These are phyloP conservation scores for Holocentrus rufus DNA, from an alignment of 2,797 vertebrate species.

Conservation along the genomic window DNA sequence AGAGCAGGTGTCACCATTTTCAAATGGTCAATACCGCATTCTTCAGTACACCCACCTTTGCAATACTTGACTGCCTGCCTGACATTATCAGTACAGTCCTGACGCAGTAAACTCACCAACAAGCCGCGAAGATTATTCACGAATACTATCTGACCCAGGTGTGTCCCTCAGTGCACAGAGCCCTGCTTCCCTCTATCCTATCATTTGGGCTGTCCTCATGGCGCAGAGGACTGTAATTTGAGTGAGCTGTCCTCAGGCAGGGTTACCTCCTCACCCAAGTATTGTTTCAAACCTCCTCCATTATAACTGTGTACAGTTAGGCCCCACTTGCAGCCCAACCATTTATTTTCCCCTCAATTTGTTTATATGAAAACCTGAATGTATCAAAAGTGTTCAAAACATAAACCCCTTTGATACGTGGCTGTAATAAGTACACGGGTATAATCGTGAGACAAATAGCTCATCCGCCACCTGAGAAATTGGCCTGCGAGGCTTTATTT, in stretches of 20 bases:
- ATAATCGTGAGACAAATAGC: neutral
- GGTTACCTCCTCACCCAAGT: slow-evolving; percentile 37
- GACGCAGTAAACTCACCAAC: neutral
- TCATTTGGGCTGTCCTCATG: slow-evolving; percentile 48
- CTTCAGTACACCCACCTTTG: too few species aligned
- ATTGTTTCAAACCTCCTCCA: slow-evolving; percentile 38
- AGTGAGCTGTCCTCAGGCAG: slow-evolving; percentile 23
- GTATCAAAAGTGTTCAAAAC: neutral
- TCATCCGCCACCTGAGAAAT: slow-evolving; percentile 4
- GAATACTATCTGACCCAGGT: slow-evolving; percentile 1
- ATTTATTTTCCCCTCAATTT: slow-evolving; percentile 33
- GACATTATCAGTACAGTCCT: too few species aligned
- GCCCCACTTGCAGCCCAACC: slow-evolving; percentile 12
- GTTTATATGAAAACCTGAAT: slow-evolving; percentile 24
- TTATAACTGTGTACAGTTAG: slow-evolving; percentile 45
- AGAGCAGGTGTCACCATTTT: neutral
- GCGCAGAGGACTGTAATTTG: slow-evolving; percentile 49
- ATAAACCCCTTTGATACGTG: slow-evolving; percentile 3
- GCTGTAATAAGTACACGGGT: slow-evolving; percentile 23
- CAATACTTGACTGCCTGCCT: too few species aligned
- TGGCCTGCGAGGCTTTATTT: slow-evolving; percentile 2
- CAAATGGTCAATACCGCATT: too few species aligned
- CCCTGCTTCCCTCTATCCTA: slow-evolving; percentile 37
- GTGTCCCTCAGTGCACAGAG: slow-evolving; percentile 12
- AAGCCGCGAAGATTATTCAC: neutral